Evolutionary conservation across 2,113 vertebrate genomes (phyloP).

Genomic region (Ammodytes dubius): DNA sequence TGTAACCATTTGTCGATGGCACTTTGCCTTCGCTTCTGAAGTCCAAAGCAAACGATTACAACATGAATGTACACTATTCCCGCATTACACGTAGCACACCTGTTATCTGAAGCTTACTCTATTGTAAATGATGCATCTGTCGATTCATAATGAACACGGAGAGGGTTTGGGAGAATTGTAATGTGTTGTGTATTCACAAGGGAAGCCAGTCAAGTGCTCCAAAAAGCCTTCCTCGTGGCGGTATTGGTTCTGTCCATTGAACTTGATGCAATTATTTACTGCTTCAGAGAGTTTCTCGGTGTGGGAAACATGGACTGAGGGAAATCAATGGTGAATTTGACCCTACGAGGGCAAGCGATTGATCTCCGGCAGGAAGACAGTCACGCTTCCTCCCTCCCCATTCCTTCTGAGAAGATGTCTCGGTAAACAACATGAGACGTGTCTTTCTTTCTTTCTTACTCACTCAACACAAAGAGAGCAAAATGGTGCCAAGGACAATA

Average conservation of each 20-base stretch:
- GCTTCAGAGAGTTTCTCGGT: conserved; percentile 66
- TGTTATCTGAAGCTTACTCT: background rate
- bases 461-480: background rate
- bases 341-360: conserved; percentile 64
- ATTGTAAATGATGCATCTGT: background rate
- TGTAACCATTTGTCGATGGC: background rate
- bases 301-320: conserved; percentile 63
- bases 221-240: conserved; percentile 19
- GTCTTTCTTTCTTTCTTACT: conserved; percentile 24
- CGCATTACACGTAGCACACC: background rate
- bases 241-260: conserved; percentile 56
- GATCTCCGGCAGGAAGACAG: conserved; percentile 45
- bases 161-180: conserved; percentile 34
- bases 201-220: conserved; percentile 31
- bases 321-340: conserved; percentile 68
- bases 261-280: conserved; percentile 64
- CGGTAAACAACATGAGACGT: conserved; percentile 41
- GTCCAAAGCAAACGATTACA: background rate
- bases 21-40: background rate
- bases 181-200: conserved; percentile 42
- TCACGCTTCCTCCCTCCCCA: background rate
- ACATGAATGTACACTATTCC: background rate
- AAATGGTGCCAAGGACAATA: background rate
- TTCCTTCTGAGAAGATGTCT: conserved; percentile 27
- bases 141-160: background rate